These are phyloP conservation scores for Olivierus martensii DNA, from an alignment of 1,140 invertebrate genomes.

Conservation along the genomic window DNA sequence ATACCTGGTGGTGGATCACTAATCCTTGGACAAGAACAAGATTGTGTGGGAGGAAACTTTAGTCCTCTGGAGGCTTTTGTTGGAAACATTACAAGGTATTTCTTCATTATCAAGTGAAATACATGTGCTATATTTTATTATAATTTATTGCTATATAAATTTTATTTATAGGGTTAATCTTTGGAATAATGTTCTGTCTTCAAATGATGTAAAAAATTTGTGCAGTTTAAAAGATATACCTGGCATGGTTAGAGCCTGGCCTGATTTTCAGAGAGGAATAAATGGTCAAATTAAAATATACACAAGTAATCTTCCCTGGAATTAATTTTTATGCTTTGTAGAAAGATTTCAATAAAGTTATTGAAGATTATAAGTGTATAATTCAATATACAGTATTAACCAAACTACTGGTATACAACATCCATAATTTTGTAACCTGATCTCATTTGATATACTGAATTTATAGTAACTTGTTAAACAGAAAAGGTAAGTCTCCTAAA, in stretches of 20 bases:
- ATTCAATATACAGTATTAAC: no score
- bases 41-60: constrained; percentile 5
- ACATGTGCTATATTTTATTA: background rate
- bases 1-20: constrained; percentile 2
- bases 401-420: no score
- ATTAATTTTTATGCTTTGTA: no score
- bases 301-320: no score
- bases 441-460: no score
- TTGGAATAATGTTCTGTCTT: constrained; percentile 7
- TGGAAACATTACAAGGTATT: constrained; percentile 11
- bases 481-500: no score
- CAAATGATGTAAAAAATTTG: constrained; percentile 4
- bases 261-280: constrained; percentile 5
- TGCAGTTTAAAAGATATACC: constrained; percentile 11
- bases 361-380: no score
- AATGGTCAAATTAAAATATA: constrained; percentile 4
- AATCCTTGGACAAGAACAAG: constrained; percentile 14
- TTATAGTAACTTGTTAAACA: no score
- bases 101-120: background rate
- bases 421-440: no score
- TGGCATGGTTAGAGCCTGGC: constrained; percentile 6
- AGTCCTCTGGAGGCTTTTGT: constrained; percentile 9
- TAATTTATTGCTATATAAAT: background rate
- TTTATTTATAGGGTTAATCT: constrained; percentile 8
- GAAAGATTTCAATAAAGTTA: no score